Evolutionary conservation across 2,888 invertebrate genomes (phyloP).

Genomic region (Pteria penguin): DNA sequence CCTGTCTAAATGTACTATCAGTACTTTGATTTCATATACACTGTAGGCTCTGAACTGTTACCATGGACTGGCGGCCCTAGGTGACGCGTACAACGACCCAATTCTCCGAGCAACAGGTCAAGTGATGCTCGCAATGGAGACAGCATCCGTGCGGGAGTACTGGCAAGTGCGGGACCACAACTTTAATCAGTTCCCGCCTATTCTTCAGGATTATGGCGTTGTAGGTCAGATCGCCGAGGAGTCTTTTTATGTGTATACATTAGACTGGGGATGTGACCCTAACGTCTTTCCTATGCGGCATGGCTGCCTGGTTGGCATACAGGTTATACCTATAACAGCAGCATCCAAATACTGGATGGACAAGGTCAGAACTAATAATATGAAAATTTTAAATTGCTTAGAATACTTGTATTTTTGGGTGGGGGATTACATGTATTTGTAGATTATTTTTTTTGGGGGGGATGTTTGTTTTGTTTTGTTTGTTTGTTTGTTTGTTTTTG

Average conservation of each 20-base stretch:
- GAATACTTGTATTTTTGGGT: no score
- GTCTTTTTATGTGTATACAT: slow-evolving; percentile 66
- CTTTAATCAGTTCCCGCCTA: slow-evolving; percentile 63
- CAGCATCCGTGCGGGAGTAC: slow-evolving; percentile 68
- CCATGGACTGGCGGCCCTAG: slow-evolving; percentile 67
- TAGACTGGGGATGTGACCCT: slow-evolving; percentile 72
- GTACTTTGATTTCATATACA: no score
- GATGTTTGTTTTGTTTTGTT: no score
- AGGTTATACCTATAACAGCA: slow-evolving; percentile 69
- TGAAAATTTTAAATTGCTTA: no score
- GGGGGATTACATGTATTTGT: no score
- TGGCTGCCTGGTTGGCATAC: slow-evolving; percentile 70
- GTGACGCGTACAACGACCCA: slow-evolving; percentile 59
- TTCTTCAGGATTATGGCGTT: slow-evolving; percentile 61
- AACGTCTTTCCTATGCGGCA: slow-evolving; percentile 69
- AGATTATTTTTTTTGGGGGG: no score
- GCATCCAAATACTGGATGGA: slow-evolving; percentile 68
- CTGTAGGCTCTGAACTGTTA: slow-evolving; percentile 69
- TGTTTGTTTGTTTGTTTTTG: no score
- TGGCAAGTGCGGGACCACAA: slow-evolving; percentile 69
- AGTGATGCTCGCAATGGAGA: slow-evolving; percentile 64
- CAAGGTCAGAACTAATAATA: no score
- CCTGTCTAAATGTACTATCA: no score
- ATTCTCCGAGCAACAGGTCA: slow-evolving; percentile 60
- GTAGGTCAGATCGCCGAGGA: slow-evolving; percentile 68